Conservation (phyloP, 2,888 invertebrate genomes). For the Pyrgus malvae region DNA sequence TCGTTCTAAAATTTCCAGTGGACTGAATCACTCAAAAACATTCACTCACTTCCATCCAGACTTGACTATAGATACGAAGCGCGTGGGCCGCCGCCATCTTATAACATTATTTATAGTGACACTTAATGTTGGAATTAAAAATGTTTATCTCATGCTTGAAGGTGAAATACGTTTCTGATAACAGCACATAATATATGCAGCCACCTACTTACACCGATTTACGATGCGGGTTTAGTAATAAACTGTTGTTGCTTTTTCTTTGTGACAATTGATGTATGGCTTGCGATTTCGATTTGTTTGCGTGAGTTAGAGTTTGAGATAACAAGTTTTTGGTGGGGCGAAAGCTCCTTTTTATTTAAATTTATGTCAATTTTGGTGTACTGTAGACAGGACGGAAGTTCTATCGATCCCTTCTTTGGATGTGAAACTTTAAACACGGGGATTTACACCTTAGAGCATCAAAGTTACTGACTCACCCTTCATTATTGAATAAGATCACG, state of each 20-base stretch:
- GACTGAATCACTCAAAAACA: too few species aligned
- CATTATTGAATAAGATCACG: too few species aligned
- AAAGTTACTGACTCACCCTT: too few species aligned
- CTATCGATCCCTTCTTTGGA: too few species aligned
- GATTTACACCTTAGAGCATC: too few species aligned
- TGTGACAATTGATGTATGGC: slow-evolving; percentile 10
- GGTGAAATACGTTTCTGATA: slow-evolving; percentile 49
- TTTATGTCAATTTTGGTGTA: too few species aligned
- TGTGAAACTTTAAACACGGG: too few species aligned
- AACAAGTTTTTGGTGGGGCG: neutral
- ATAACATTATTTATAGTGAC: slow-evolving; percentile 55
- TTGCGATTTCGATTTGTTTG: neutral
- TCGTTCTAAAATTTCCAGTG: neutral
- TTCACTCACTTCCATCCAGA: neutral
- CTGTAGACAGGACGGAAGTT: too few species aligned
- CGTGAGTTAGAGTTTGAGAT: neutral
- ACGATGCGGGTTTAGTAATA: slow-evolving; percentile 26
- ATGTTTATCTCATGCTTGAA: slow-evolving; percentile 46
- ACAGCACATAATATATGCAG: slow-evolving; percentile 48
- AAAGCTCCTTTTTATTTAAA: too few species aligned
- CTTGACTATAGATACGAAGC: slow-evolving; percentile 36
- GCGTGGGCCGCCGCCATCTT: slow-evolving; percentile 50
- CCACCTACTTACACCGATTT: slow-evolving; percentile 57
- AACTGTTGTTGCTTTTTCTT: slow-evolving; percentile 7
- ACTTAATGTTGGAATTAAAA: slow-evolving; percentile 48